Base-by-base conservation (phyloP, 2,113 vertebrate genomes). In the Hippocampus comes region DNA sequence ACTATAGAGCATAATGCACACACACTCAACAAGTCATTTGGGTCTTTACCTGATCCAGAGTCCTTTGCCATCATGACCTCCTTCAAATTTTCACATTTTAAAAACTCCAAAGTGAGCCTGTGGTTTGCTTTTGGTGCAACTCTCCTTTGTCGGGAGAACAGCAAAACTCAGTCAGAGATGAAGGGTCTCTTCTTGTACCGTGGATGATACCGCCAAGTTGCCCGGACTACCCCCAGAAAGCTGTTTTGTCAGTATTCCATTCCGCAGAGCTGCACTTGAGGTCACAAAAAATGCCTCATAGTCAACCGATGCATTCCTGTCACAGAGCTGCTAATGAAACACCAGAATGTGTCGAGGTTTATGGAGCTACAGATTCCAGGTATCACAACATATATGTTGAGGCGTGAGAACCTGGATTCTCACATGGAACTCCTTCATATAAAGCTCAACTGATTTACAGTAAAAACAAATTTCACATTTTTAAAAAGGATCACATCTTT, bases 251-350 rank as follows among this genome's bases (percentile, higher is more conserved):
- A 23, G 42, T 51, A 11, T 63, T 70, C 46, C 63, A 67, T 75
- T 75, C 59, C 81, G 49, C 9, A 3, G 21, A 30, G 53, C 34
- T 6, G 7, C 8, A 42, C 63, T 55, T 9, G 8, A 71, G 30
- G 71, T 72, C 70, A 11, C 12, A 48, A 65, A 60, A 67, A 65
- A 48, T 23, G 46, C 38, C 77, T 79, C 60, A 70, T 63, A 70
- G 73, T 71, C 63, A 30, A 42, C 66, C 3, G 10, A 10, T 48
- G 51, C 67, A 82, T 84, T 83, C 76, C 80, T 86, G 67, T 78
- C 85, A 83, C 75, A 53, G 27, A 61, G 65, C 59, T 34, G 57
- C 78, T 81, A 89, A 89, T 89, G 80, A 83, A 84, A 86, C 77
- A 67, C 42, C 41, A 27, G 60, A 27, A 63, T 75, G 77, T 68